phyloP scores from a whole-genome alignment of 2,113 vertebrate genomes.

The Cyprinodon tularosa region DNA sequence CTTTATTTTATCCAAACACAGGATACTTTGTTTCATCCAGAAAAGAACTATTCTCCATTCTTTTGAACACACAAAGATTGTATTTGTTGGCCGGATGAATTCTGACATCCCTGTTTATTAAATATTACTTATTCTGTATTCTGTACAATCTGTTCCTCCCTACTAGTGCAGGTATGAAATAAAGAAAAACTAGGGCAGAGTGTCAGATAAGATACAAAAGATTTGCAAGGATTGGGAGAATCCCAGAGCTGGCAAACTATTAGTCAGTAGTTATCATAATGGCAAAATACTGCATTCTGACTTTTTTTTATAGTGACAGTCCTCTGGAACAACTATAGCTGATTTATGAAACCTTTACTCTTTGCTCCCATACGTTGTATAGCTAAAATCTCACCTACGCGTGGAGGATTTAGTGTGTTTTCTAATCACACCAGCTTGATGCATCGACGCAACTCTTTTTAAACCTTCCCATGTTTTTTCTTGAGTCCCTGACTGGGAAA shows the following conservation, averaged over 20 bases:
- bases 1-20: neutral
- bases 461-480: constrained; percentile 9
- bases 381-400: neutral
- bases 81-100: neutral
- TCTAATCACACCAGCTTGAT: neutral
- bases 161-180: too few species aligned
- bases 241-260: neutral
- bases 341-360: neutral
- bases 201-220: neutral
- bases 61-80: neutral
- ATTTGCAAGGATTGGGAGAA: neutral
- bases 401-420: neutral
- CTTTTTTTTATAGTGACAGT: too few species aligned
- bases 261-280: neutral
- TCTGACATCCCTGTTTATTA: neutral
- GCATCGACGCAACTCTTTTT: neutral
- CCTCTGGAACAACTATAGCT: too few species aligned
- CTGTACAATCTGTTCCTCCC: too few species aligned
- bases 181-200: too few species aligned
- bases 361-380: neutral
- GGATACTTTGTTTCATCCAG: neutral
- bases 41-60: neutral
- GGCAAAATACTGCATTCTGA: too few species aligned
- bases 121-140: too few species aligned
- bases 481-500: constrained; percentile 42